phyloP scores from a whole-genome alignment of 1,140 invertebrate species.

The Drosophila sp. region DNA sequence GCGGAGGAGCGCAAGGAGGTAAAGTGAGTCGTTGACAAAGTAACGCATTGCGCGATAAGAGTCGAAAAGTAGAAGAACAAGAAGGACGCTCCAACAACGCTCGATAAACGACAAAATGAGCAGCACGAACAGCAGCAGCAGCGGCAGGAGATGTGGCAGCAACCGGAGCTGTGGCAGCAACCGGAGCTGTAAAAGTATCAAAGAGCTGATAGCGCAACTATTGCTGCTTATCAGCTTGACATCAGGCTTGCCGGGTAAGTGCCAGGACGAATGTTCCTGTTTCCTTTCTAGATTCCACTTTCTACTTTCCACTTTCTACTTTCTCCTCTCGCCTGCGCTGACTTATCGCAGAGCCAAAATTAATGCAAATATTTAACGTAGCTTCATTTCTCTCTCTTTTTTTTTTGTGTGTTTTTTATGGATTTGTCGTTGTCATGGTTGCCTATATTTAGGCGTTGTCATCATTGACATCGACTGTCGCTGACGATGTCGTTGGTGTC shows the following conservation, averaged over 20 bases:
- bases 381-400: neutral
- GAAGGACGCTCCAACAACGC: conserved; percentile 17
- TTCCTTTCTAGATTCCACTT: conserved; percentile 9
- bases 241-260: conserved; percentile 79
- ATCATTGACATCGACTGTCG: conserved; percentile 40
- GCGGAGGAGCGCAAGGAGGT: neutral
- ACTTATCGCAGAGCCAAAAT: conserved; percentile 65
- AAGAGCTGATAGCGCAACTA: conserved; percentile 64
- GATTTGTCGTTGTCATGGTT: conserved; percentile 72
- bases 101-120: conserved; percentile 27
- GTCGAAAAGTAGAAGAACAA: conserved; percentile 16
- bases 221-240: conserved; percentile 78
- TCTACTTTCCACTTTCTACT: conserved; percentile 2
- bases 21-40: conserved; percentile 72
- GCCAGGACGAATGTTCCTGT: conserved; percentile 48
- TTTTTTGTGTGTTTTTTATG: conserved; percentile 63
- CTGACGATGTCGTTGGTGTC: conserved; percentile 33
- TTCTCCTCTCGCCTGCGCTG: conserved; percentile 21
- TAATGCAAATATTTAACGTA: conserved; percentile 82
- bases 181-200: conserved; percentile 31
- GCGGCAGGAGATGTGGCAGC: conserved; percentile 10
- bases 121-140: conserved; percentile 21
- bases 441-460: conserved; percentile 40
- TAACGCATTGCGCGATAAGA: conserved; percentile 73
- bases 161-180: neutral